Percentiles rank a stretch among this genome's conserved stretches.
These are phyloP conservation scores for Drosophila setifemur DNA, from an alignment of 1,140 invertebrate species.

Conservation along the genomic window DNA sequence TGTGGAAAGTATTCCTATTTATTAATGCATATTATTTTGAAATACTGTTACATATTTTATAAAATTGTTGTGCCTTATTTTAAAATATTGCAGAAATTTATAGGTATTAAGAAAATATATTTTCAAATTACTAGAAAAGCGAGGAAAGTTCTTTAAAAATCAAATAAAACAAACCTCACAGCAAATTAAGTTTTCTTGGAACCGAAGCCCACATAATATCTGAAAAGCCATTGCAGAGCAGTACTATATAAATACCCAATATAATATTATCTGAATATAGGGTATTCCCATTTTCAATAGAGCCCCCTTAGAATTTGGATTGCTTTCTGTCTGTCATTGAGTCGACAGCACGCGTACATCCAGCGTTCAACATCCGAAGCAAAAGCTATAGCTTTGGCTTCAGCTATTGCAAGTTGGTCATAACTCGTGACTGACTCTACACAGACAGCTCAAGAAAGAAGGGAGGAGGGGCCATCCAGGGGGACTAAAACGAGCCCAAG, in stretches of 20 bases:
- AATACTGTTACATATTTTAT: too few species aligned
- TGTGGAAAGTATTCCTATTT: too few species aligned
- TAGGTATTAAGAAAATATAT: too few species aligned
- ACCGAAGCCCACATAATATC: too few species aligned
- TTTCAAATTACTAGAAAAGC: too few species aligned
- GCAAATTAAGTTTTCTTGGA: too few species aligned
- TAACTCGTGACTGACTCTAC: constrained; percentile 55
- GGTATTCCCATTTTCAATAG: neutral
- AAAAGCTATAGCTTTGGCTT: constrained; percentile 18
- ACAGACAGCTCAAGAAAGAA: constrained; percentile 16
- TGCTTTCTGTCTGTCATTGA: constrained; percentile 46
- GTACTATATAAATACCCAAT: neutral
- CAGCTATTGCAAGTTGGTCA: constrained; percentile 46
- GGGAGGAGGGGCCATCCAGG: neutral
- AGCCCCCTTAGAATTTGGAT: constrained; percentile 11
- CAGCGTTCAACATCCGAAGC: too few species aligned
- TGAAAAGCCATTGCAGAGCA: neutral
- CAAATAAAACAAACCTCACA: too few species aligned
- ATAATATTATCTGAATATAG: neutral
- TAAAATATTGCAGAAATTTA: too few species aligned
- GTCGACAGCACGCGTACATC: constrained; percentile 45
- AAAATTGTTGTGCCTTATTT: too few species aligned
- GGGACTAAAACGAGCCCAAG: neutral
- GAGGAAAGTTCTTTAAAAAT: too few species aligned
- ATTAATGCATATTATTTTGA: too few species aligned